Base-by-base conservation (phyloP, 2,797 vertebrate species). In the Gymnoscopelus braueri region DNA sequence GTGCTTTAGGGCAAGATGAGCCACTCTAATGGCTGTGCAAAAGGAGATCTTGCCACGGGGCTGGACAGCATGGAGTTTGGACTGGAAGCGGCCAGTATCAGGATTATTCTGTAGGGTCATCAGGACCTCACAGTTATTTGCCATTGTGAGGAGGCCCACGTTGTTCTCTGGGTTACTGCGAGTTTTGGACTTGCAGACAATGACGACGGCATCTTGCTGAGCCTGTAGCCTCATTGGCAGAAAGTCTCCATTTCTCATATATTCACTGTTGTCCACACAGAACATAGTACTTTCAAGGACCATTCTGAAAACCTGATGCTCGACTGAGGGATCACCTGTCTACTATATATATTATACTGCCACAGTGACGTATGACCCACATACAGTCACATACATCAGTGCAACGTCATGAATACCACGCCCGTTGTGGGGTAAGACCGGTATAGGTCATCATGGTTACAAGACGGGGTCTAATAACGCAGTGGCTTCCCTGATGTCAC, bases 241-340 rank as follows among this genome's bases (percentile, higher is more conserved):
- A 76, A 98, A 98, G 80, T 98, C 97, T 58, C 97, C 97, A 57
- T 98, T 98, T 47, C 97, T 88, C 97, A 98, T 98, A 73, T 96
- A 98, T 62, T 98, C 97, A 13, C 97, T 98, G 92, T 98, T 98
- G 84, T 98, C 97, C 60, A 98, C 96, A 8, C 96, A 98, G 79
- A 98, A 96, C 96, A 98, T 97, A 86, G 96, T 98, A 92, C 96
- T 98, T 90, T 98, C 97, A 69, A 98, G 95, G 91, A 94, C 96
- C 96, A 98, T 97, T 91, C 94, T 95, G 94, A 87, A 70, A 83
- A 44, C 32, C 32, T 35, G 32, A 35, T 6, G 5, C 32, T 35
- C 5, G 32, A 35, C 5, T 35, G 32, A 35, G 32, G 5, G 1
- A 35, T 4, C 32, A 35, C 32, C 32, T 35, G 32, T 35, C 1